These are phyloP conservation scores for Protobothrops mucrosquamatus DNA, from an alignment of 2,113 vertebrate species.

Conservation along the genomic window DNA sequence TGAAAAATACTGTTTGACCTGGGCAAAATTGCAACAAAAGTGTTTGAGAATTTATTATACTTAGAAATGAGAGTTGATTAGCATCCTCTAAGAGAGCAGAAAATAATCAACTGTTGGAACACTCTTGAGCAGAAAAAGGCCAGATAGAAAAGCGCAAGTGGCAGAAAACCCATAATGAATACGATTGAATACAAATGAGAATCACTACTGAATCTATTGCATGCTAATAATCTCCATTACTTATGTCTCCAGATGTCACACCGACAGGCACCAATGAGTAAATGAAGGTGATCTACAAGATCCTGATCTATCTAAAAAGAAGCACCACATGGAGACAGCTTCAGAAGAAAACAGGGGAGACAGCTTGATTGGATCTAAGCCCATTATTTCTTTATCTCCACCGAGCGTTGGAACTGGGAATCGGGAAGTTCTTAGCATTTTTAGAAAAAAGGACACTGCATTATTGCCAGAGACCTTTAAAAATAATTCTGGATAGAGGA, in stretches of 20 bases:
- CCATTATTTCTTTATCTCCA: neutral
- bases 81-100: neutral
- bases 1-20: neutral
- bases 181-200: neutral
- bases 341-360: neutral
- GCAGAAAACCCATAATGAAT: neutral
- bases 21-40: conserved; percentile 6
- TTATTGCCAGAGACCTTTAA: neutral
- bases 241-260: neutral
- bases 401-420: neutral
- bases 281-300: neutral
- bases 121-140: neutral
- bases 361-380: neutral
- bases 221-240: neutral
- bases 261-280: neutral
- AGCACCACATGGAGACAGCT: neutral
- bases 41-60: neutral
- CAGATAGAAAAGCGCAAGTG: neutral
- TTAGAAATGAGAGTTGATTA: neutral
- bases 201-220: neutral
- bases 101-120: neutral
- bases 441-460: neutral
- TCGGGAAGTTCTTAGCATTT: neutral
- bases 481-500: neutral
- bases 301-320: neutral